Conservation (phyloP, 2,113 vertebrate genomes). For the Polypterus senegalus region DNA sequence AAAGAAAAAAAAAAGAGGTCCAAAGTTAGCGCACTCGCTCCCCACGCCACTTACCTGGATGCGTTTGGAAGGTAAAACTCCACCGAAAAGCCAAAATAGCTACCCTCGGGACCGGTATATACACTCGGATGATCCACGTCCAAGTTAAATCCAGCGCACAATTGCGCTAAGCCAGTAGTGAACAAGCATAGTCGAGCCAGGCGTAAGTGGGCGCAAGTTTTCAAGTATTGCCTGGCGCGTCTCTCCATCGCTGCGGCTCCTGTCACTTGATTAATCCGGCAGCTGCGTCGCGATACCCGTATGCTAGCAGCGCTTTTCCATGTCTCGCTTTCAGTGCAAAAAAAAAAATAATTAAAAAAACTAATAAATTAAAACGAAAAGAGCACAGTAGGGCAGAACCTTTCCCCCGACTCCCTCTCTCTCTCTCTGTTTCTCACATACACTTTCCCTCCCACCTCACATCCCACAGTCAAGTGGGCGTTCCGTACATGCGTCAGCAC, state of each 20-base stretch:
- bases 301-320: constrained; percentile 13
- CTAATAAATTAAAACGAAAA: too few relatives aligned
- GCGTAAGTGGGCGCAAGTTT: constrained; percentile 29
- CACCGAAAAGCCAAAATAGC: constrained; percentile 77
- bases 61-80: constrained; percentile 73
- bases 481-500: constrained; percentile 41
- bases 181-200: constrained; percentile 20
- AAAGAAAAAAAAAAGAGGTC: too few relatives aligned
- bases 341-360: too few relatives aligned
- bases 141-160: constrained; percentile 62
- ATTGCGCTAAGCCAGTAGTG: constrained; percentile 30
- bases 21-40: background rate
- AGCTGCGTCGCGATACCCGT: constrained; percentile 29
- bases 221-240: constrained; percentile 25
- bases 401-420: background rate
- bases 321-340: constrained; percentile 22
- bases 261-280: background rate
- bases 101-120: constrained; percentile 60
- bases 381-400: background rate
- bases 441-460: constrained; percentile 32
- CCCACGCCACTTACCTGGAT: constrained; percentile 48
- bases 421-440: constrained; percentile 19
- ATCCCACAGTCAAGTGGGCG: constrained; percentile 31
- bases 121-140: constrained; percentile 61
- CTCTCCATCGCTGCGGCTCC: constrained; percentile 30